Conservation (phyloP, 2,888 invertebrate species). For the Mantis religiosa region DNA sequence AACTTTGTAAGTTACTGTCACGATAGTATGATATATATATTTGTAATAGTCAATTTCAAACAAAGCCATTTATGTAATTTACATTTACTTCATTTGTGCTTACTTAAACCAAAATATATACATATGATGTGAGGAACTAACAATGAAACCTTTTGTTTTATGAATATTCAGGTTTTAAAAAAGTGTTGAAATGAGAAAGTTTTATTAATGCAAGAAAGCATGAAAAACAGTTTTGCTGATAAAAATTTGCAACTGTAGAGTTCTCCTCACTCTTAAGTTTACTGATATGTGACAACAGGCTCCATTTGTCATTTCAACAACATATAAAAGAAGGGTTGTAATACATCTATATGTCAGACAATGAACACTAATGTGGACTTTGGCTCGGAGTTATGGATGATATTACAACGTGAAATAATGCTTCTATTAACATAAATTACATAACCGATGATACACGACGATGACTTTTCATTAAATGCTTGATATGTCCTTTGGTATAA, state of each 20-base stretch:
- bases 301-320: too few relatives aligned
- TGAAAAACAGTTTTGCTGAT: too few relatives aligned
- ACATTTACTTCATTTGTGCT: neutral
- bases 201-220: too few relatives aligned
- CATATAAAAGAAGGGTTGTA: neutral
- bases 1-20: neutral
- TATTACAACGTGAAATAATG: neutral
- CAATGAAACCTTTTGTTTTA: neutral
- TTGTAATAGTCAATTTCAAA: neutral
- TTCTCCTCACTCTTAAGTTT: too few relatives aligned
- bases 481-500: neutral
- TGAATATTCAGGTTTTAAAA: neutral
- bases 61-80: neutral
- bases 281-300: too few relatives aligned
- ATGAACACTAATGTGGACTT: neutral
- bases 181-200: too few relatives aligned
- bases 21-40: neutral
- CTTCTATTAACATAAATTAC: neutral
- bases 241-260: too few relatives aligned
- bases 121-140: neutral
- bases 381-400: neutral
- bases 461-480: neutral
- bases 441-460: neutral
- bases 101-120: neutral
- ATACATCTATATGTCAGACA: neutral